These are phyloP conservation scores for Brachyopa scutellaris DNA, from an alignment of 2,888 invertebrate species.

Conservation along the genomic window DNA sequence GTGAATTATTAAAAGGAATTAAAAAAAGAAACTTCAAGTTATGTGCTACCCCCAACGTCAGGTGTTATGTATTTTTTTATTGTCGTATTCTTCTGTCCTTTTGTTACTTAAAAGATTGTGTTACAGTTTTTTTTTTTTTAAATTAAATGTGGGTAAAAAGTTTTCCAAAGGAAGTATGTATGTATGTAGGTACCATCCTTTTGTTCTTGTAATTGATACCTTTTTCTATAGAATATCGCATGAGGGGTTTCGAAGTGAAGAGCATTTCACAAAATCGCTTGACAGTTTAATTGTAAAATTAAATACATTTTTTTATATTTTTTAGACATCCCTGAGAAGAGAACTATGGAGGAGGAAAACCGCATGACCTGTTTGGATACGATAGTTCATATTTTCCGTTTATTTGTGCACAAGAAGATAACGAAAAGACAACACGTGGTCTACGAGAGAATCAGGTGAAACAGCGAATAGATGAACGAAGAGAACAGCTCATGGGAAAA, in stretches of 20 bases:
- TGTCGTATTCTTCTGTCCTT: neutral
- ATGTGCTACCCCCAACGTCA: neutral
- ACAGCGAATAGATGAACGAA: too few species aligned
- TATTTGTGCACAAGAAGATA: too few species aligned
- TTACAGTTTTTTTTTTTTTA: slow-evolving; percentile 16
- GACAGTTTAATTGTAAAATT: neutral
- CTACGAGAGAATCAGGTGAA: too few species aligned
- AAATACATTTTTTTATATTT: neutral
- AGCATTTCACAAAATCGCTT: neutral
- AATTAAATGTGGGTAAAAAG: neutral
- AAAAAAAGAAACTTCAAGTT: slow-evolving; percentile 3
- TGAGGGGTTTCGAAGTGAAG: neutral
- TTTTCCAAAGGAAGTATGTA: slow-evolving; percentile 13
- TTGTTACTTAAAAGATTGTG: neutral
- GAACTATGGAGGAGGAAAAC: too few species aligned
- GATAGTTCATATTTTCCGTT: too few species aligned
- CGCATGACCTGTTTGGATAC: too few species aligned
- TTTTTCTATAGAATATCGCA: neutral
- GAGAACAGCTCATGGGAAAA: too few species aligned
- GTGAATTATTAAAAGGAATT: slow-evolving; percentile 2
- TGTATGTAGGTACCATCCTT: neutral
- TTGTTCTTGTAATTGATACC: slow-evolving; percentile 14
- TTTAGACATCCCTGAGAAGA: too few species aligned
- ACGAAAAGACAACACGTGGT: too few species aligned
- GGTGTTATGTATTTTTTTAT: neutral